Evolutionary conservation across 2,888 invertebrate species (phyloP).

Genomic region (Saturnia japonica): DNA sequence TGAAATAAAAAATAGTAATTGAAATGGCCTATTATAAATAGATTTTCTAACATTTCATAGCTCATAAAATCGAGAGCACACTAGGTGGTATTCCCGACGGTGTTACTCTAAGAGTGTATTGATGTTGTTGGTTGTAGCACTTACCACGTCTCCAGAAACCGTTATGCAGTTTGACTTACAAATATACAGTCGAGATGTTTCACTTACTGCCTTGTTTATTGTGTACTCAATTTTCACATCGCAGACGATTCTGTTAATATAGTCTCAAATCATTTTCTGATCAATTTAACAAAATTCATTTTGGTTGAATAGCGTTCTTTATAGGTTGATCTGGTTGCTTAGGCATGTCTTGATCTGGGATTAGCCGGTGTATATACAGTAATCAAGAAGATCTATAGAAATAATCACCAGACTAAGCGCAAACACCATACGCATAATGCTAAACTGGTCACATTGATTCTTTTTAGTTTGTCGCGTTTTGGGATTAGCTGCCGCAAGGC

Average conservation of each 20-base stretch:
- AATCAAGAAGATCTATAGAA: too few species aligned
- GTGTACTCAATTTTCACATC: constrained; percentile 16
- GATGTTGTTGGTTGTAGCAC: constrained; percentile 72
- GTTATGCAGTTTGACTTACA: constrained; percentile 72
- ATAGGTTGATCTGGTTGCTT: background rate
- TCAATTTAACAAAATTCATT: background rate
- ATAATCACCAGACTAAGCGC: too few species aligned
- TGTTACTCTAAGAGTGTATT: constrained; percentile 62
- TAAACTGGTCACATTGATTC: too few species aligned
- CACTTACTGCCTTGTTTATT: constrained; percentile 46
- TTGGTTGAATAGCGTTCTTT: background rate
- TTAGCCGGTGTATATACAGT: too few species aligned
- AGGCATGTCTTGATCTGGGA: too few species aligned
- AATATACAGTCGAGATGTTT: constrained; percentile 66
- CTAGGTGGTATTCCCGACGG: constrained; percentile 66
- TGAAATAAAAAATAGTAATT: background rate
- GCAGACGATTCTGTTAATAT: background rate
- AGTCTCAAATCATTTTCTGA: background rate
- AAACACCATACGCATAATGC: too few species aligned
- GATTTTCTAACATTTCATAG: constrained; percentile 13
- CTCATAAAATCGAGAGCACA: constrained; percentile 34
- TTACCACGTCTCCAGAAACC: constrained; percentile 60
- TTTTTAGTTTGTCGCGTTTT: too few species aligned
- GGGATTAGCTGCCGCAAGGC: too few species aligned
- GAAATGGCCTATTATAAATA: background rate